Percentiles rank a stretch among this genome's conserved stretches.
Conservation (phyloP, 1,140 invertebrate genomes). For the Diploscapter pachys region DNA sequence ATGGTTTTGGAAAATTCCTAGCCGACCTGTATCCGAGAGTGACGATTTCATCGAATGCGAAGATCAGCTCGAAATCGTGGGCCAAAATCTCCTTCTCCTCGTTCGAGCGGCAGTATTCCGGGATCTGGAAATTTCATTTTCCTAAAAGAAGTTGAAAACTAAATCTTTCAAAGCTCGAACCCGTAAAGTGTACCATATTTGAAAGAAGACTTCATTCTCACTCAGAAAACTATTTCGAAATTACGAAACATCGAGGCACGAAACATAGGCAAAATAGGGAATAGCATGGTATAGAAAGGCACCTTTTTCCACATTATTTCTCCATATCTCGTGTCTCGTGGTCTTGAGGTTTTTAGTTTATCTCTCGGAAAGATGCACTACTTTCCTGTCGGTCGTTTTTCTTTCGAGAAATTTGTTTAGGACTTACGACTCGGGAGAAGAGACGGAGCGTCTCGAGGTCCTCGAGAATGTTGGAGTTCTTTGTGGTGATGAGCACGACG, state of each 20-base stretch:
- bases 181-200: not conserved
- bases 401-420: constrained; percentile 15
- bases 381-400: too few species aligned
- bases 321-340: too few species aligned
- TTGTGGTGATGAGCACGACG: constrained; percentile 95
- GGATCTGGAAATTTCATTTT: constrained; percentile 69
- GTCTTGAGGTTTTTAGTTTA: too few species aligned
- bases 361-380: too few species aligned
- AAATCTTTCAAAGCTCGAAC: constrained; percentile 1
- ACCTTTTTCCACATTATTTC: too few species aligned
- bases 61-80: constrained; percentile 94
- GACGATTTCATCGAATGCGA: constrained; percentile 99
- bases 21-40: constrained; percentile 78
- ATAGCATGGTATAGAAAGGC: constrained; percentile 6
- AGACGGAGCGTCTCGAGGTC: constrained; percentile 93
- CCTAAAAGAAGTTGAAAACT: constrained; percentile 14
- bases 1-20: too few species aligned
- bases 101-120: constrained; percentile 84
- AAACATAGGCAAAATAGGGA: not conserved
- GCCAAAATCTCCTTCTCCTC: constrained; percentile 90
- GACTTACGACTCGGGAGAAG: constrained; percentile 89
- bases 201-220: not conserved
- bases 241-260: too few species aligned
- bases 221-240: too few species aligned
- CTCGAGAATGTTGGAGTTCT: constrained; percentile 96